These are phyloP conservation scores for Cheilosia vernalis DNA, from an alignment of 2,888 invertebrate genomes.

Conservation along the genomic window DNA sequence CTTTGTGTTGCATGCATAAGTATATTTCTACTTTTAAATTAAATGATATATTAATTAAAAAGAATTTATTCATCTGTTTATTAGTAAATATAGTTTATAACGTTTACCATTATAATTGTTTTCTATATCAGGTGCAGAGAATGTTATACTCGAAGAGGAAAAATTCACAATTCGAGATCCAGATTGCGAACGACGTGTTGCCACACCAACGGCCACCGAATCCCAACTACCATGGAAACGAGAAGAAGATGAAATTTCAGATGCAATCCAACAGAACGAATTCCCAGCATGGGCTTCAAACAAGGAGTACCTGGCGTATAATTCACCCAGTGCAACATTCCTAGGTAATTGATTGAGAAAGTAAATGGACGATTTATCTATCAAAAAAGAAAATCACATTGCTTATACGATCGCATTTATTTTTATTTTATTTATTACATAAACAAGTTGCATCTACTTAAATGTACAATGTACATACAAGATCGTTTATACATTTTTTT, in stretches of 20 bases:
- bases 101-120: conserved; percentile 18
- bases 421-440: background rate
- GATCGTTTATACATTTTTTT: conserved; percentile 18
- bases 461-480: conserved; percentile 38
- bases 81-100: background rate
- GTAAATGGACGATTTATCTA: conserved; percentile 12
- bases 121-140: conserved; percentile 80
- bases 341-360: conserved; percentile 86
- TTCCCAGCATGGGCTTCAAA: conserved; percentile 98
- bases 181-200: conserved; percentile 89
- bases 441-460: conserved; percentile 51
- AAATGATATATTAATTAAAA: conserved; percentile 14
- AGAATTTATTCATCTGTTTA: background rate
- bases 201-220: conserved; percentile 94
- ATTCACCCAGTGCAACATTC: conserved; percentile 95
- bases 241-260: conserved; percentile 88
- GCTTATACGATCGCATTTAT: conserved; percentile 1
- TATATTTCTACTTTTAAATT: conserved; percentile 21
- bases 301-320: conserved; percentile 95
- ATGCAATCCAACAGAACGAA: conserved; percentile 91
- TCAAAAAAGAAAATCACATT: conserved; percentile 16
- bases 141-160: conserved; percentile 82
- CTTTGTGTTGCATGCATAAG: conserved; percentile 58
- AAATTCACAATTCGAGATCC: conserved; percentile 81
- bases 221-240: conserved; percentile 97